Percentiles rank a stretch among this genome's conserved stretches.
Conservation (phyloP, 2,113 vertebrate species). For the Labeo catla region DNA sequence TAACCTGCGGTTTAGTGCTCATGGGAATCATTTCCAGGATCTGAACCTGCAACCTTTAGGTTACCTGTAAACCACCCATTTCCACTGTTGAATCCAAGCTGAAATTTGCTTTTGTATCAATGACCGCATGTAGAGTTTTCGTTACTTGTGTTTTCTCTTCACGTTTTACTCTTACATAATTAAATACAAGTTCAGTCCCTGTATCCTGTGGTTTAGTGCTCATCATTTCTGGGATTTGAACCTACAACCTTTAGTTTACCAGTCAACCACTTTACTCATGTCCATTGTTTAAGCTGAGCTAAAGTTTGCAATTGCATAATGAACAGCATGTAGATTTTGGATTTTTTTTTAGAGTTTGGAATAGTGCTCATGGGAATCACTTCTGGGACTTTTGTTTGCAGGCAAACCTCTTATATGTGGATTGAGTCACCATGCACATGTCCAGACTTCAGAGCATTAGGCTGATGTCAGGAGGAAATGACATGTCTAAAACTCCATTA, state of each 20-base stretch:
- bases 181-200: neutral
- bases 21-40: no score
- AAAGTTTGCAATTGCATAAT: neutral
- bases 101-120: neutral
- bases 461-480: constrained; percentile 47
- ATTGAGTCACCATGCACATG: neutral
- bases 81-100: neutral
- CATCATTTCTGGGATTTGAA: neutral
- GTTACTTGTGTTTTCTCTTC: neutral
- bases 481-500: constrained; percentile 70
- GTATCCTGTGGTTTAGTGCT: neutral
- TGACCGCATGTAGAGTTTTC: neutral
- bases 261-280: neutral
- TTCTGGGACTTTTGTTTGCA: neutral
- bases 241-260: neutral
- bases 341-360: neutral
- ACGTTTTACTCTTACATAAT: neutral
- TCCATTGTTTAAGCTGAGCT: neutral
- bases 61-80: neutral
- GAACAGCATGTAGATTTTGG: neutral
- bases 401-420: neutral
- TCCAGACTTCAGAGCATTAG: constrained; percentile 11
- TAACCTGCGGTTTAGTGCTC: neutral
- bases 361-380: neutral
- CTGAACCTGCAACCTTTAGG: neutral